Base-by-base conservation (phyloP, 2,113 vertebrate genomes). In the Barnardius zonarius region DNA sequence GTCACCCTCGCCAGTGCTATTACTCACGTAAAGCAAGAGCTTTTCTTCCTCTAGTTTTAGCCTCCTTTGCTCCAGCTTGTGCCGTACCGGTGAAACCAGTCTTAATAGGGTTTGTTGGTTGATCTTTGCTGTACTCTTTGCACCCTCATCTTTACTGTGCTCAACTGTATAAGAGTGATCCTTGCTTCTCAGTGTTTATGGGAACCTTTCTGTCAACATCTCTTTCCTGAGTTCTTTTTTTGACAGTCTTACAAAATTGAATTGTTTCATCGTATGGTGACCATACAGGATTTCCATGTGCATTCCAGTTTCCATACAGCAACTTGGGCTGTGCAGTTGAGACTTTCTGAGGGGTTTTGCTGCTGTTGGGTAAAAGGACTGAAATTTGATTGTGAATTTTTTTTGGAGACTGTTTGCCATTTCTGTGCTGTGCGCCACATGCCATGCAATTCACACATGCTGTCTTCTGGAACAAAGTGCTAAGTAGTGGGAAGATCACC, bases 401-500 rank as follows among this genome's bases (percentile, higher is more conserved):
- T 96, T 96, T 88, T 81, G 22, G 84, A 68, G 83, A 48, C 81
- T 85, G 83, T 85, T 92, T 96, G 82, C 85, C 86, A 49, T 90
- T 92, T 96, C 78, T 94, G 44, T 74, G 67, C 66, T 88, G 54
- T 83, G 55, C 62, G 54, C 82, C 92, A 96, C 88, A 92, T 85
- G 88, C 80, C 64, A 20, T 93, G 70, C 86, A 79, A 76, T 91
- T 96, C 93, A 91, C 91, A 93, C 91, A 84, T 92, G 91, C 86
- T 76, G 88, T 92, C 91, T 96, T 90, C 69, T 96, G 86, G 49
- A 89, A 69, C 70, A 59, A 88, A 91, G 88, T 89, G 70, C 84
- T 84, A 92, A 94, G 91, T 81, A 77, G 93, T 94, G 86, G 91
- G 94, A 97, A 94, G 91, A 92, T 94, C 93, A 93, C 94, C 63